These are phyloP conservation scores for Neodiprion lecontei DNA, from an alignment of 1,140 invertebrate species.

Conservation along the genomic window DNA sequence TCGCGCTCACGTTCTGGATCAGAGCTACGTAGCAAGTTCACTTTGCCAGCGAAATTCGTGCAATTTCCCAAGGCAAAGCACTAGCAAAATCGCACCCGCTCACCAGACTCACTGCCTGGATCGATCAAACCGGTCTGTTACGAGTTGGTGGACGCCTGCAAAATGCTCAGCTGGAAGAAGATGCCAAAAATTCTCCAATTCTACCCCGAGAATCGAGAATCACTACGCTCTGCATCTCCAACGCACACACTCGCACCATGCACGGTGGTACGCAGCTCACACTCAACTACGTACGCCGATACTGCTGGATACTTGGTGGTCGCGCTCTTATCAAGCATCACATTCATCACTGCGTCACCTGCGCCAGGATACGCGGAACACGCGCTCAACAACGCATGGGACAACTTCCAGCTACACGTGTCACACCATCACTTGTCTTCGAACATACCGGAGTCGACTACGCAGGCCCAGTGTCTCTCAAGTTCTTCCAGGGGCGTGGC, in stretches of 20 bases:
- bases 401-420: conserved; percentile 36
- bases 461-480: conserved; percentile 40
- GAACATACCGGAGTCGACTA: conserved; percentile 36
- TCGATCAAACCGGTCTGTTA: conserved; percentile 28
- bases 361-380: conserved; percentile 12
- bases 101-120: conserved; percentile 20
- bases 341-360: conserved; percentile 25
- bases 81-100: neutral
- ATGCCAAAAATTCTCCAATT: conserved; percentile 37
- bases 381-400: conserved; percentile 37
- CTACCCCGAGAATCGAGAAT: conserved; percentile 30
- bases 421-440: conserved; percentile 25
- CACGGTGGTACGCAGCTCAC: conserved; percentile 39
- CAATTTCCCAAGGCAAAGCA: neutral
- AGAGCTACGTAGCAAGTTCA: neutral
- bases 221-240: conserved; percentile 28
- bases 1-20: neutral
- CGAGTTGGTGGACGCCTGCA: conserved; percentile 43
- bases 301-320: conserved; percentile 35
- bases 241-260: conserved; percentile 32
- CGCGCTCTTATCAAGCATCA: conserved; percentile 17
- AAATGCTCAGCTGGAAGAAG: conserved; percentile 26
- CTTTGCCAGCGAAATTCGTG: neutral
- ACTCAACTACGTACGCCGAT: conserved; percentile 28
- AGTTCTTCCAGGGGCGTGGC: too few species aligned